Evolutionary conservation across 2,888 invertebrate genomes (phyloP), one percentile per base, ranked within the genome.

Genomic region (Meta bourneti): DNA sequence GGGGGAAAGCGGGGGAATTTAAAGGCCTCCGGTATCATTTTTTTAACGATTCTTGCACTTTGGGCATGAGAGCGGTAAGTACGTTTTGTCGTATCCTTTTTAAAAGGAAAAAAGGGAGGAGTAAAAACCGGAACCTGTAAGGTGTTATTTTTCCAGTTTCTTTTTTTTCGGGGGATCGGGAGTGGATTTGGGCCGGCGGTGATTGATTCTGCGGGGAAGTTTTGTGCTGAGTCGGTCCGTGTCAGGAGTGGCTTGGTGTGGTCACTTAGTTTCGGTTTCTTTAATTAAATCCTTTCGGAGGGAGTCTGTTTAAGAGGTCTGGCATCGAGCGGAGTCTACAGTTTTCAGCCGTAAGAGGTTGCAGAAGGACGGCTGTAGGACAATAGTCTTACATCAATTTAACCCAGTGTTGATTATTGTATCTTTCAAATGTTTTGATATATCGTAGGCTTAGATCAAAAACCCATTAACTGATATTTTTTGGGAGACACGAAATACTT

Each of bases 81-180:
- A 89, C 89, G 49, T 89, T 89, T 89, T 74, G 89, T 81, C 80
- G 89, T 89, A 70, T 61, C 82, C 75, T 81, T 84, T 74, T 72
- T 52, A 74, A 84, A 84, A 84, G 48, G 69, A 19, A 69, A 69
- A 5, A 13, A 20, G 19, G n/a, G 51, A 51, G 51, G 71, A 48
- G 9, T 49, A 70, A 70, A 49, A 20, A 81, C 0, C 7, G 9
- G 13, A 52, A 78, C 51, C 51, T 13, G 7, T n/a, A 19, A 78
- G n/a, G 61, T 77, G 77, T 77, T 77, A 77, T 51, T 51, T 34
- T 4, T 34, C 34, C 1, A 4, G 34, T 4, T 34, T 34, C 34
- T 34, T 34, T 34, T 34, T 34, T 34, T 34, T 34, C 34, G n/a
- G n/a, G n/a, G n/a, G n/a, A n/a, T 34, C 4, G 34, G 34, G 34